phyloP scores from a whole-genome alignment of 2,888 invertebrate species.

The Coremacera marginata region DNA sequence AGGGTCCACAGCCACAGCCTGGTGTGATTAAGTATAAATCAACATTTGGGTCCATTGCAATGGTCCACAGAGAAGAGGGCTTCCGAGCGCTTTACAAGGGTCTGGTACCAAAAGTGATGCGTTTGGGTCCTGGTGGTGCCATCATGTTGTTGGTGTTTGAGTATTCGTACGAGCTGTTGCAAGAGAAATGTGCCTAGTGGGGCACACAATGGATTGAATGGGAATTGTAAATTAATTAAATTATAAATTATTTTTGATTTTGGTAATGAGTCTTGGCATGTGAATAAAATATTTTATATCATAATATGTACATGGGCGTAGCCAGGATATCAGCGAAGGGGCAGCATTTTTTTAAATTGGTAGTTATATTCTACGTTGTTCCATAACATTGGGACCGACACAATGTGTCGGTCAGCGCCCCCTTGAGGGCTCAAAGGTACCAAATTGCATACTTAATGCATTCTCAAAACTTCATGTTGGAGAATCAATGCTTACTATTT shows the following conservation, averaged over 20 bases:
- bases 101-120: conserved; percentile 88
- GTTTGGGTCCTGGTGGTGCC: conserved; percentile 94
- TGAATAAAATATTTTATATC: neutral
- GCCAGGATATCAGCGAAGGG: too few species aligned
- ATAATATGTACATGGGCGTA: too few species aligned
- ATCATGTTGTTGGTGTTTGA: conserved; percentile 96
- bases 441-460: too few species aligned
- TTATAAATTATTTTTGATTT: neutral
- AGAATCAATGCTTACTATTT: too few species aligned
- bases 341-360: too few species aligned
- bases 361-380: too few species aligned
- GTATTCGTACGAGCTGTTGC: conserved; percentile 82
- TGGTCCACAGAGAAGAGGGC: conserved; percentile 90
- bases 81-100: conserved; percentile 92
- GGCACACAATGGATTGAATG: neutral
- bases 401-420: too few species aligned
- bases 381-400: too few species aligned
- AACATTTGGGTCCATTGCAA: conserved; percentile 78
- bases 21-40: conserved; percentile 83
- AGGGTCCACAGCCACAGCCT: conserved; percentile 86
- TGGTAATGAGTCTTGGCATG: neutral
- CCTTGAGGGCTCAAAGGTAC: too few species aligned
- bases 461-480: too few species aligned
- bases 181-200: conserved; percentile 67
- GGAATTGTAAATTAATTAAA: neutral